Base-by-base conservation (phyloP, 2,888 invertebrate species). In the Chloromyia formosa region DNA sequence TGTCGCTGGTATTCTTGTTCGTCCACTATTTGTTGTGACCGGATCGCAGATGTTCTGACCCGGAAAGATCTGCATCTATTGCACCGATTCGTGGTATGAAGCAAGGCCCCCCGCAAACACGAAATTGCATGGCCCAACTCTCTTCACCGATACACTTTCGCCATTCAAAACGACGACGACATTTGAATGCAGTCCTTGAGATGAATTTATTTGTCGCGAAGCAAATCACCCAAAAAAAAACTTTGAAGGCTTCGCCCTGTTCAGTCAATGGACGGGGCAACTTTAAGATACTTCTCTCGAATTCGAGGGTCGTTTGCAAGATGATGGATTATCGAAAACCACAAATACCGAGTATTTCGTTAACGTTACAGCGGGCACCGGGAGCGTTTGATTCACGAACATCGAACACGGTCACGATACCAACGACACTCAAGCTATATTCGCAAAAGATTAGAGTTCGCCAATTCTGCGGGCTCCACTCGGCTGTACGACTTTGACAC, bases 141-240 rank as follows among this genome's bases (percentile, higher is more conserved):
- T 14, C 53, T n/a, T 60, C 60, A 60, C 14, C 10, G 60, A 20
- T 14, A 60, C 14, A 23, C 12, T 60, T 23, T 60, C 60, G 22
- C 60, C 60, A 60, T 60, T 60, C 23, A 20, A 14, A 60, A 12
- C 23, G 60, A 22, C 4, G 60, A 22, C 60, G 60, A 22, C 49
- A 49, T 60, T 60, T 60, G 14, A 22, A 23, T 14, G 60, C 23
- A 60, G 60, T 60, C 60, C 60, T 60, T 60, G 60, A 60, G 22
- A 60, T 4, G 14, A 60, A 9, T 5, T 3, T 49, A 49, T 49
- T 49, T 49, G 14, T 49, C 27, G 27, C 7, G 27, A 35, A 35
- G 27, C 2, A 35, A 35, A 35, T 35, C 27, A 35, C 3, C 2
- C 7, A 7, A 7, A 35, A 35, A 35, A 35, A 35, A 35, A 35